A percentile compares a stretch with the other conserved stretches of the same genome.
Evolutionary conservation across 2,113 vertebrate genomes (phyloP).

Genomic region (Thryonomys swinderianus): DNA sequence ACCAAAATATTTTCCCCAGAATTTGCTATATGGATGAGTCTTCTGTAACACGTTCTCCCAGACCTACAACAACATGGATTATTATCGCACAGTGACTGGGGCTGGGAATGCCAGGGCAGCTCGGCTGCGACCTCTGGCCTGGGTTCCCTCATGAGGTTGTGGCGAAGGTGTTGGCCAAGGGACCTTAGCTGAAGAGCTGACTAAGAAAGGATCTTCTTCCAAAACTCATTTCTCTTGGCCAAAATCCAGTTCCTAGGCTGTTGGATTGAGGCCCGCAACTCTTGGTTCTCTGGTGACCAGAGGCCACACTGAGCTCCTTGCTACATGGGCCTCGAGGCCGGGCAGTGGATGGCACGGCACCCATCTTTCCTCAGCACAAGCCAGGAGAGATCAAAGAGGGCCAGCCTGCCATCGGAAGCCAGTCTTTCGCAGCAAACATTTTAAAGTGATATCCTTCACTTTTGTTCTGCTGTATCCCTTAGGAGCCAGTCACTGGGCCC

Average conservation of each 20-base stretch:
- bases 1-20: background rate
- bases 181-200: background rate
- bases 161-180: background rate
- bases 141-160: background rate
- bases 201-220: background rate
- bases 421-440: background rate
- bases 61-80: background rate
- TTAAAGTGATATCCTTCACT: background rate
- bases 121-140: background rate
- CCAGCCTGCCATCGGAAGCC: background rate
- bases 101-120: background rate
- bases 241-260: background rate
- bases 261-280: background rate
- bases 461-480: background rate
- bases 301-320: background rate
- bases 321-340: background rate
- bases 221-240: background rate
- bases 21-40: background rate
- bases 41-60: background rate
- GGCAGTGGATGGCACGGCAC: rapidly evolving
- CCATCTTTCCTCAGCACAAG: background rate
- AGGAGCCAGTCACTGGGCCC: background rate
- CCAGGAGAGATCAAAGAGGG: background rate
- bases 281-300: background rate
- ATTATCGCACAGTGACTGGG: background rate